These are phyloP conservation scores for Corella eumyota DNA, from an alignment of 23 tunicate genomes.

Conservation along the genomic window DNA sequence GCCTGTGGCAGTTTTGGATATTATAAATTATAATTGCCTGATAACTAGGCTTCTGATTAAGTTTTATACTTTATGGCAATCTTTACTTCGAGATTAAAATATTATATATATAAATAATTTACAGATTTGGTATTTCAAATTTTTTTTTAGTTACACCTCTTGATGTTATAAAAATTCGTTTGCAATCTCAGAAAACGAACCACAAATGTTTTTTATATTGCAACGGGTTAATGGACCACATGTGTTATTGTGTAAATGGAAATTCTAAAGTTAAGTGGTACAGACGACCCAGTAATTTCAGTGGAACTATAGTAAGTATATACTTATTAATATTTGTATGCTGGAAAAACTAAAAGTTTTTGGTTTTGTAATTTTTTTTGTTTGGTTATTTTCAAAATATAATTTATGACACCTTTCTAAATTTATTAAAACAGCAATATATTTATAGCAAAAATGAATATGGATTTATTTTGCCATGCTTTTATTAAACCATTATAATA, in stretches of 20 bases:
- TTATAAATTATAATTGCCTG: neutral
- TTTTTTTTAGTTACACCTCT: constrained; percentile 67
- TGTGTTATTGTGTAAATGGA: constrained; percentile 76
- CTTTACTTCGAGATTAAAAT: no score
- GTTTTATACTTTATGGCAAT: neutral
- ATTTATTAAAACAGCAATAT: no score
- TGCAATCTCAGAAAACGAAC: constrained; percentile 43
- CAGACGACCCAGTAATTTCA: constrained; percentile 56
- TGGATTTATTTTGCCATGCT: no score
- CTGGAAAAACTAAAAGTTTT: neutral
- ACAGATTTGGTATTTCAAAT: neutral
- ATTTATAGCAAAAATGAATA: no score
- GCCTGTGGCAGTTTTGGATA: neutral
- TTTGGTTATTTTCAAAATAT: neutral
- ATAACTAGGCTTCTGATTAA: neutral
- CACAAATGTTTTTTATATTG: constrained; percentile 77
- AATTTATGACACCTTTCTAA: no score
- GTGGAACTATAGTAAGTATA: constrained; percentile 52
- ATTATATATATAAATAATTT: no score
- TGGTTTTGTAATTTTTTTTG: neutral
- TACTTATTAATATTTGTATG: neutral
- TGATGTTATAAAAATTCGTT: constrained; percentile 85
- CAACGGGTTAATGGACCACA: constrained; percentile 93
- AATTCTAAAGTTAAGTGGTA: constrained; percentile 51
- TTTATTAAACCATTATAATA: no score